Evolutionary conservation across 2,797 vertebrate genomes (phyloP).

Genomic region (Emydoidea blandingii): DNA sequence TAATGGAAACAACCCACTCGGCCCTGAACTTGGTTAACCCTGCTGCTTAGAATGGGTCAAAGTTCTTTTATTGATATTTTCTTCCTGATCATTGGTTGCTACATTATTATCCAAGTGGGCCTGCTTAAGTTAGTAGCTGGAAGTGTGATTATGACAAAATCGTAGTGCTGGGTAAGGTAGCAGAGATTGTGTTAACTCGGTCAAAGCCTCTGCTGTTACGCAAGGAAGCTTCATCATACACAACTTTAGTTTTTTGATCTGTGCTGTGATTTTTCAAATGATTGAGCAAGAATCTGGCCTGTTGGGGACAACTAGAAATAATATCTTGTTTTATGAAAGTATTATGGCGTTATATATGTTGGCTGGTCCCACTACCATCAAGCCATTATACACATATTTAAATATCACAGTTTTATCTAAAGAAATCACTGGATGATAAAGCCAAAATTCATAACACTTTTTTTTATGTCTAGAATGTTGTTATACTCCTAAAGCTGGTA

Average conservation of each 20-base stretch:
- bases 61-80: background rate
- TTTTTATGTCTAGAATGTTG: too few relatives aligned
- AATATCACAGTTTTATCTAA: too few relatives aligned
- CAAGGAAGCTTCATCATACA: background rate
- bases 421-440: too few relatives aligned
- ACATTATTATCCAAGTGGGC: background rate
- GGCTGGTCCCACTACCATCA: too few relatives aligned
- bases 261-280: background rate
- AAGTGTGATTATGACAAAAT: constrained; percentile 1
- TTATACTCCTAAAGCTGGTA: too few relatives aligned
- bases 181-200: background rate
- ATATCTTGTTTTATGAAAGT: background rate
- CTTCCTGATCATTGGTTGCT: background rate
- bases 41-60: background rate
- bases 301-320: background rate
- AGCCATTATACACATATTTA: too few relatives aligned
- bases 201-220: background rate
- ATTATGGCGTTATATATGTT: too few relatives aligned
- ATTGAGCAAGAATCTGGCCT: background rate
- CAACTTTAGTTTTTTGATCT: background rate
- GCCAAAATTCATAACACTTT: too few relatives aligned
- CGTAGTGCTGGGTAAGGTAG: background rate
- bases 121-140: background rate
- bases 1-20: background rate
- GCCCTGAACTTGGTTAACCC: background rate